phyloP scores from a whole-genome alignment of 2,113 vertebrate species.

The Ochotona curzoniae region DNA sequence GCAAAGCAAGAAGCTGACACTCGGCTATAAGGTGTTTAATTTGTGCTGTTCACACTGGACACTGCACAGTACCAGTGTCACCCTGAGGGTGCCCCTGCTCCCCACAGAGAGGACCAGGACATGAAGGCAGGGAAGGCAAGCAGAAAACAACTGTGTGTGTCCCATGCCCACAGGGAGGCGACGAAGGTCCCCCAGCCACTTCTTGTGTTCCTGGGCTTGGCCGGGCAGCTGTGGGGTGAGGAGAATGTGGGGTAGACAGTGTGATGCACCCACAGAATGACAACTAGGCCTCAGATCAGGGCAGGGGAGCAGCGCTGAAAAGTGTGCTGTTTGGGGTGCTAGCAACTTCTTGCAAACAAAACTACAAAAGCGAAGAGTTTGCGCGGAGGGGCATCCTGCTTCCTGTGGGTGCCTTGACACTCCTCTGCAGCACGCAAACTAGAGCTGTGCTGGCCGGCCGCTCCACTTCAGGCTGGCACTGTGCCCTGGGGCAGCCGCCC shows the following conservation, averaged over 20 bases:
- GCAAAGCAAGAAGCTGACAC: background rate
- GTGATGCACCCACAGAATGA: accelerated
- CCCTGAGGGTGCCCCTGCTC: background rate
- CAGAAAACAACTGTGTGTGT: too few species aligned
- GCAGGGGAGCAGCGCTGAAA: accelerated
- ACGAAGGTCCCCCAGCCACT: too few species aligned
- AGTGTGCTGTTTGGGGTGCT: background rate
- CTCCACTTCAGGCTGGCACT: accelerated
- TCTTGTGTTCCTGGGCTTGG: background rate
- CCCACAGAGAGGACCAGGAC: background rate
- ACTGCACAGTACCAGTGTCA: background rate
- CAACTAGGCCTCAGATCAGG: accelerated
- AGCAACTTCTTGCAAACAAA: background rate
- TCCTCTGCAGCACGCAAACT: background rate
- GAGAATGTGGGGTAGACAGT: too few species aligned
- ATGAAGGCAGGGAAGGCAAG: background rate
- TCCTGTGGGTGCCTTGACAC: background rate
- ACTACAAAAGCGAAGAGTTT: background rate
- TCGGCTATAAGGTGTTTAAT: conserved; percentile 35
- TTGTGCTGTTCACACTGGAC: background rate
- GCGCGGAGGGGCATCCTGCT: background rate
- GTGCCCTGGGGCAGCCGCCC: background rate
- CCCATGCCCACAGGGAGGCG: background rate
- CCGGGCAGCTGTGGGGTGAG: accelerated
- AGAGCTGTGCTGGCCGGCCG: background rate